Conservation (phyloP, 2,797 vertebrate genomes). For the Schizopygopsis pylzovi region DNA sequence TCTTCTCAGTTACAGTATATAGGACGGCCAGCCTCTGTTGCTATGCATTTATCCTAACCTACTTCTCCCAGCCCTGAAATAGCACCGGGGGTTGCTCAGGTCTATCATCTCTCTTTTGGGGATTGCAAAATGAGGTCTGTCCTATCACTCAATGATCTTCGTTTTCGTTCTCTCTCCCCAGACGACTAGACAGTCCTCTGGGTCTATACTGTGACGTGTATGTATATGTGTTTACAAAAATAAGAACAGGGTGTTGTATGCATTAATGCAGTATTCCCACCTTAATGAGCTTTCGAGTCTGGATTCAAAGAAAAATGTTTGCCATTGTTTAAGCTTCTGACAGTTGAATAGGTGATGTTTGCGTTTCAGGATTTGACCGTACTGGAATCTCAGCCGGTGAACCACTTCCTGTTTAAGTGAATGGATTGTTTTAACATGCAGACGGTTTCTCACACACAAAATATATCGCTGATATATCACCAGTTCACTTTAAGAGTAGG, state of each 20-base stretch:
- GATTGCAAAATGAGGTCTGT: constrained; percentile 71
- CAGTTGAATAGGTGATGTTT: constrained; percentile 47
- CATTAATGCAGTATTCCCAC: constrained; percentile 10
- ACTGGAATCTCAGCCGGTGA: constrained; percentile 48
- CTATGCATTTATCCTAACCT: constrained; percentile 74
- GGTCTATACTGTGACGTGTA: constrained; percentile 40
- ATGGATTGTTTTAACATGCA: constrained; percentile 5
- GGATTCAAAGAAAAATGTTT: constrained; percentile 1
- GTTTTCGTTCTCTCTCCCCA: constrained; percentile 41
- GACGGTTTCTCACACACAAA: not conserved
- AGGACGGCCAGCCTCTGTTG: constrained; percentile 58
- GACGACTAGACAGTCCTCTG: constrained; percentile 42
- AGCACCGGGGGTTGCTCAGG: constrained; percentile 69
- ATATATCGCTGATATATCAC: not conserved
- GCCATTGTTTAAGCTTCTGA: constrained; percentile 24
- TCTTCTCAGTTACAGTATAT: constrained; percentile 60
- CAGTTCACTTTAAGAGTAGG: constrained; percentile 9
- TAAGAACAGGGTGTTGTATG: constrained; percentile 22
- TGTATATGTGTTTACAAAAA: constrained; percentile 39
- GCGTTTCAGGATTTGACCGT: constrained; percentile 40
- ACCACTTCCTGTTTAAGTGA: constrained; percentile 27
- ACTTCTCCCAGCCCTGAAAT: constrained; percentile 78
- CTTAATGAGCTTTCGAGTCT: constrained; percentile 22
- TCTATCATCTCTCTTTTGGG: constrained; percentile 67
- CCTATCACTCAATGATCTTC: constrained; percentile 50